Percentiles rank a stretch among this genome's conserved stretches.
Conservation (phyloP, 1,140 invertebrate species). For the Sycobia sp. region DNA sequence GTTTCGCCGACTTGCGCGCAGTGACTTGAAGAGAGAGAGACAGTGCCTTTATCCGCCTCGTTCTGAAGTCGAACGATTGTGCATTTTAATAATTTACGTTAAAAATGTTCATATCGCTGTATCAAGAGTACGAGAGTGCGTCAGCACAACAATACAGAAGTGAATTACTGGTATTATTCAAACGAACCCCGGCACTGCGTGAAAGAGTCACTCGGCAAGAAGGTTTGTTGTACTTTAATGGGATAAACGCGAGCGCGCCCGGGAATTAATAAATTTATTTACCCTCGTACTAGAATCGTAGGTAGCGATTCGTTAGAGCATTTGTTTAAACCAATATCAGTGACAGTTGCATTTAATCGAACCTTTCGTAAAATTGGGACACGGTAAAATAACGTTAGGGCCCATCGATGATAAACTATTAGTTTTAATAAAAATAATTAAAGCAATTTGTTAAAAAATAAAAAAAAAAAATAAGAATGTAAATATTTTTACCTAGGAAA, state of each 20-base stretch:
- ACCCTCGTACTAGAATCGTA: not conserved
- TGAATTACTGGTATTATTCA: constrained; percentile 52
- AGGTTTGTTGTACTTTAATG: too few relatives aligned
- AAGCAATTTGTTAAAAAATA: not conserved
- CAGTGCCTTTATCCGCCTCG: too few relatives aligned
- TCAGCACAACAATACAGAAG: constrained; percentile 47
- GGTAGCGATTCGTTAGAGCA: not conserved
- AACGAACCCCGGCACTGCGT: constrained; percentile 34
- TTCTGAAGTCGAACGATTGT: too few relatives aligned
- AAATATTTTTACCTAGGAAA: constrained; percentile 68
- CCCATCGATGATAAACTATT: too few relatives aligned
- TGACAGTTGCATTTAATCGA: too few relatives aligned
- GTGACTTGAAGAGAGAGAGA: constrained; percentile 9
- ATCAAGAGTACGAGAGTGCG: constrained; percentile 53
- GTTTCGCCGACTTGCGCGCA: constrained; percentile 19
- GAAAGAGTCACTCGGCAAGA: constrained; percentile 27
- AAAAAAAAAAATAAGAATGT: not conserved
- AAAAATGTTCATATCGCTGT: constrained; percentile 54
- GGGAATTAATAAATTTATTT: too few relatives aligned
- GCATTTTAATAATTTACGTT: too few relatives aligned
- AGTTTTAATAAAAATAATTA: not conserved
- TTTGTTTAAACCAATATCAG: too few relatives aligned
- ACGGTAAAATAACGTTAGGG: too few relatives aligned
- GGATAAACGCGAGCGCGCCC: too few relatives aligned
- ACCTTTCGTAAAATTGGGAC: too few relatives aligned